phyloP scores from a whole-genome alignment of 2,113 vertebrate species.

The Melierax canorus region DNA sequence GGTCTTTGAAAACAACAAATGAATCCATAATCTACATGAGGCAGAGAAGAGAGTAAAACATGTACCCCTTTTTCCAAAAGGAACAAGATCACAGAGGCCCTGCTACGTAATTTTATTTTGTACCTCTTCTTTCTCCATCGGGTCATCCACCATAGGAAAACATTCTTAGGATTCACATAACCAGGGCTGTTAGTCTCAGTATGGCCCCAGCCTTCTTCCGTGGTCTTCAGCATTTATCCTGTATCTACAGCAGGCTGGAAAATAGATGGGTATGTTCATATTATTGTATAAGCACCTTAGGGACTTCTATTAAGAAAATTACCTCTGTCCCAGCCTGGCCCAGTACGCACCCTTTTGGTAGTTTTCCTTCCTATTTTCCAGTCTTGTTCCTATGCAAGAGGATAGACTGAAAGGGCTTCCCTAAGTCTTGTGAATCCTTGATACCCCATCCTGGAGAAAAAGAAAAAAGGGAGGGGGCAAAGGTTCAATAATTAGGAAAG shows the following conservation, averaged over 20 bases:
- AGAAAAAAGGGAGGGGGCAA: fast-evolving
- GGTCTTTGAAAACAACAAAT: background rate
- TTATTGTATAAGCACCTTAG: background rate
- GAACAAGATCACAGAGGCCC: background rate
- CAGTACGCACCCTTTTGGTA: background rate
- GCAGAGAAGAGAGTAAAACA: background rate
- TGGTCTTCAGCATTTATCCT: background rate
- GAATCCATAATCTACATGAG: background rate
- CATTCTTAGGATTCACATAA: background rate
- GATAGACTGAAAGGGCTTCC: background rate
- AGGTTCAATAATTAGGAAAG: background rate
- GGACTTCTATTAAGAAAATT: background rate
- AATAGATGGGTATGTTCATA: background rate
- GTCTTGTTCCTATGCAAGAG: background rate
- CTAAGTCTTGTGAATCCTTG: background rate
- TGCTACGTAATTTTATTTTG: background rate
- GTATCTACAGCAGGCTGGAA: background rate
- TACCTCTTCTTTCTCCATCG: background rate
- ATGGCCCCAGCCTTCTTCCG: fast-evolving
- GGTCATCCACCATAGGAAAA: background rate
- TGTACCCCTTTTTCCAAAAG: background rate
- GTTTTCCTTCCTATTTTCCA: background rate
- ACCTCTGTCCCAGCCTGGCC: background rate
- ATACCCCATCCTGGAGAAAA: background rate
- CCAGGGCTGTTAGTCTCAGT: background rate